Conservation (phyloP, 2,113 vertebrate genomes). For the Saiga tatarica region DNA sequence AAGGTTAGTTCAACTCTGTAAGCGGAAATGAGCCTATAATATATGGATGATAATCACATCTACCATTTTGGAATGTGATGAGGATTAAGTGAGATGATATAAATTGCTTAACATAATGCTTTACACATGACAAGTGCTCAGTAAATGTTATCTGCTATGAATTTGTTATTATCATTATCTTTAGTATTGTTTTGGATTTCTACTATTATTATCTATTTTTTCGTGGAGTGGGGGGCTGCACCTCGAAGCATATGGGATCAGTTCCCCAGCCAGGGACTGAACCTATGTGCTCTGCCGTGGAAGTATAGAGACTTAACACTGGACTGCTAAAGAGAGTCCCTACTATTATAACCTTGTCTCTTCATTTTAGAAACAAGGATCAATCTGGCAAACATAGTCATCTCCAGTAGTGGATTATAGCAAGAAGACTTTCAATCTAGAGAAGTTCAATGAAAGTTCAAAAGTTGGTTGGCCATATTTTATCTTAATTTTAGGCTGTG, state of each 20-base stretch:
- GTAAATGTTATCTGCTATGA: not conserved
- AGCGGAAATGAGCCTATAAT: not conserved
- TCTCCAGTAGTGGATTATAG: not conserved
- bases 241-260: not conserved
- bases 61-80: not conserved
- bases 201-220: not conserved
- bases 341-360: not conserved
- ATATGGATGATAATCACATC: not conserved
- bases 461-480: not conserved
- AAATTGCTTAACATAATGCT: not conserved
- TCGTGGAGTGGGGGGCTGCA: accelerated
- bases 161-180: not conserved
- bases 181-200: not conserved
- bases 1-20: not conserved
- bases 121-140: not conserved
- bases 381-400: not conserved
- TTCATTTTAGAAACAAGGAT: not conserved
- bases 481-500: not conserved
- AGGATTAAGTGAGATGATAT: not conserved
- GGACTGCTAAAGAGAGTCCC: not conserved
- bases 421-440: not conserved
- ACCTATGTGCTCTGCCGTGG: not conserved
- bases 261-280: not conserved
- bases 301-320: not conserved
- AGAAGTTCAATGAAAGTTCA: not conserved